Evolutionary conservation across 2,113 vertebrate genomes (phyloP), one percentile per base, ranked within the genome.

Genomic region (Xiphophorus hellerii): DNA sequence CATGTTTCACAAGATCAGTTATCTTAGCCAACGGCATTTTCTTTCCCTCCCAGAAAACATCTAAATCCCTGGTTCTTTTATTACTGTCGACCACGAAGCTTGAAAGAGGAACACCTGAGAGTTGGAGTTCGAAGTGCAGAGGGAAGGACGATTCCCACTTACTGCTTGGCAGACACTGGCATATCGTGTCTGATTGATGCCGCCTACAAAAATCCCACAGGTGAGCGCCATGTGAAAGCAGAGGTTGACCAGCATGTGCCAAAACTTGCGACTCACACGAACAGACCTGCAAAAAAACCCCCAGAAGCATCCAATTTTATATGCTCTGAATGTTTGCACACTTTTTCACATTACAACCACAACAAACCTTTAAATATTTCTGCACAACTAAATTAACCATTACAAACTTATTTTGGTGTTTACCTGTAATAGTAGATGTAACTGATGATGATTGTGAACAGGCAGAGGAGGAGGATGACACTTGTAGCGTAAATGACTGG

Each of bases 221-320:
- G 96, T 97, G 91, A 99, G 95, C 80, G 96, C 96, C 78, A 99
- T 91, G 92, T 99, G 98, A 84, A 97, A 94, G 84, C 96, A 96
- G 80, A 99, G 92, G 92, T 98, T 99, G 83, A 99, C 94, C 70
- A 99, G 88, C 97, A 99, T 99, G 90, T 99, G 97, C 97, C 97
- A 99, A 80, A 94, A 96, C 93, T 99, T 99, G 61, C 96, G 94
- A 85, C 97, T 99, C 81, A 99, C 96, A 15, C 96, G 94, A 80
- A 98, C 95, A 15, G 92, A 91, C 90, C 94, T 95, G 87, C 35
- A 37, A 37, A 37, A 37, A 12, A 37, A 11, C 35, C 10, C 10
- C 35, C 35, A 37, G 35, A 37, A 37, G 35, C 10, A 11, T 37
- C 35, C 35, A 37, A 11, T 37, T 37, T 12, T 37, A 15, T 42